phyloP scores from a whole-genome alignment of 2,113 vertebrate genomes.

The Haliaeetus leucogaster region DNA sequence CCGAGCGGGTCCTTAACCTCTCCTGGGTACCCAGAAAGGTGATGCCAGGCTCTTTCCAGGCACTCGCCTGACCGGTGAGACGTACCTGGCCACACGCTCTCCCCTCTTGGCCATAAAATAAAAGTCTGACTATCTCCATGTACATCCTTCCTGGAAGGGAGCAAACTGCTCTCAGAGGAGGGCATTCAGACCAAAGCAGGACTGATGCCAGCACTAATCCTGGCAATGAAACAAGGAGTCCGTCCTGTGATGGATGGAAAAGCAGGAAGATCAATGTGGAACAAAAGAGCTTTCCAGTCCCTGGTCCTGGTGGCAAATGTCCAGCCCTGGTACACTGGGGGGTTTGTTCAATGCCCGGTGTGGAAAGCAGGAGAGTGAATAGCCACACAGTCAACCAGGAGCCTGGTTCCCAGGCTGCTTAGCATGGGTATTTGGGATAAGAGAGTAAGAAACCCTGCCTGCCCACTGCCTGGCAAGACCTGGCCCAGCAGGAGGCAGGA shows the following conservation, averaged over 20 bases:
- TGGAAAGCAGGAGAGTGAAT: not conserved
- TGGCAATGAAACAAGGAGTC: not conserved
- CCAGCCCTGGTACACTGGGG: not conserved
- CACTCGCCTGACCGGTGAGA: accelerated
- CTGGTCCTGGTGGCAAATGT: not conserved
- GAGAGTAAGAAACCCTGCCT: not conserved
- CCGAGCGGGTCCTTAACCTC: not conserved
- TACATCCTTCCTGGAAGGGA: not conserved
- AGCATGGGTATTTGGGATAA: accelerated
- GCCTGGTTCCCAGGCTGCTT: not conserved
- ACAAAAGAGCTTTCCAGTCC: not conserved
- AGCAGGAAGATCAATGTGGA: not conserved
- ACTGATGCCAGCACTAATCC: not conserved
- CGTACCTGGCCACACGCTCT: not conserved
- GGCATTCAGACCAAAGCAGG: not conserved
- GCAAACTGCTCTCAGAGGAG: not conserved
- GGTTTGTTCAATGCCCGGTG: not conserved
- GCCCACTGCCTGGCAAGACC: not conserved
- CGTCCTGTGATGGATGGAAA: not conserved
- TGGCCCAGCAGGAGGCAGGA: not conserved
- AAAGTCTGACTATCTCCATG: not conserved
- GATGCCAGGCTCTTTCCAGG: not conserved
- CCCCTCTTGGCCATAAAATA: not conserved
- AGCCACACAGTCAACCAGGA: not conserved
- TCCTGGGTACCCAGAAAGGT: not conserved